Base-by-base conservation (phyloP, 1,140 invertebrate species). In the Diachasmimorpha longicaudata region DNA sequence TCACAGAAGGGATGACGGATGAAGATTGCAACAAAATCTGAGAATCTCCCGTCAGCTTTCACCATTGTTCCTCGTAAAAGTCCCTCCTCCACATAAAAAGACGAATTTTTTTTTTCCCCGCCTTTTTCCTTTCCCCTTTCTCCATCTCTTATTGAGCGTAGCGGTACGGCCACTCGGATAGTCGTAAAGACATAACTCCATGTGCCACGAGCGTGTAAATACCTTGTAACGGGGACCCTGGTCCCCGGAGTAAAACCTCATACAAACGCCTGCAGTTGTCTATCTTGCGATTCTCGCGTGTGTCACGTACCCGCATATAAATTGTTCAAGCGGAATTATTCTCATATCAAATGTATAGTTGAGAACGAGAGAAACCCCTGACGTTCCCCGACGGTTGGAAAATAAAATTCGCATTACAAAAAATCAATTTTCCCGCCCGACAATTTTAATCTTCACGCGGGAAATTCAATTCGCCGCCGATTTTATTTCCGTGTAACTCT, bases 111-210 rank as follows among this genome's bases (percentile, higher is more conserved):
- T 9, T 58, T 25, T 58, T 16, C 19, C 19, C 52, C 10, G 14
- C n/a, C 3, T 58, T 63, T 55, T 55, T 55, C 6, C 19, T 10
- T 55, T 16, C 48, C n/a, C 23, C 11, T 25, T 31, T n/a, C 14
- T 14, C 19, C 37, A 70, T 44, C 68, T 44, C 44, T 70, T 48
- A 48, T 70, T 70, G 14, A 46, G 74, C 67, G 55, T 71, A 71
- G 39, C 25, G 25, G 48, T 46, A 71, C 25, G 36, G 46, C 13
- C 14, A 44, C 23, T 68, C 19, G 36, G 23, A 11, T 25, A 13
- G 75, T 72, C 80, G 76, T 76, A 80, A 80, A 81, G 77, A 70
- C 69, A 80, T 78, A 80, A 77, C 63, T 77, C 71, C 63, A 72
- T 69, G 39, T 58, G 48, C 74, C 70, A 77, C 74, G 76, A 76